A percentile compares a stretch with the other conserved stretches of the same genome.
Evolutionary conservation across 2,797 vertebrate genomes (phyloP).

Genomic region (Merluccius polli): DNA sequence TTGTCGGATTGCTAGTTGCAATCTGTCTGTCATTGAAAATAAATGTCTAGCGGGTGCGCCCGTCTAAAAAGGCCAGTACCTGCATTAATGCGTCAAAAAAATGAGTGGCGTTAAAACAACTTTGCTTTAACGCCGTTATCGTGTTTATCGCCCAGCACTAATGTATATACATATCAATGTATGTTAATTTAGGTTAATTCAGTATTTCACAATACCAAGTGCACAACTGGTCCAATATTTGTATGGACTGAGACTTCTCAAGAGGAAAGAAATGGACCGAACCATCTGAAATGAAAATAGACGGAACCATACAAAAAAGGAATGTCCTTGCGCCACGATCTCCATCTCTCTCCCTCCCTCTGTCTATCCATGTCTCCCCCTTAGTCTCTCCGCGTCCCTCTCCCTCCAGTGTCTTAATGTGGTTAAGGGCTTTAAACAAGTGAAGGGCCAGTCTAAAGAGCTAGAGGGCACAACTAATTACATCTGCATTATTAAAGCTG

Average conservation of each 20-base stretch:
- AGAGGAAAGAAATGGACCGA: background rate
- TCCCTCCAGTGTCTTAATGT: constrained; percentile 44
- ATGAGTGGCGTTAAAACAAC: too few relatives aligned
- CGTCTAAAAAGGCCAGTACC: too few relatives aligned
- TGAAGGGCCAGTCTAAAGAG: constrained; percentile 52
- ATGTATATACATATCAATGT: background rate
- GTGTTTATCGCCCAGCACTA: too few relatives aligned
- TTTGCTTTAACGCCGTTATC: too few relatives aligned
- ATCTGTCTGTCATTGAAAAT: too few relatives aligned
- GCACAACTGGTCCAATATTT: background rate
- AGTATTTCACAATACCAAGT: too few relatives aligned
- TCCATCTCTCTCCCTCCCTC: background rate
- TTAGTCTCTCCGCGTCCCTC: constrained; percentile 10
- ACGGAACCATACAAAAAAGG: too few relatives aligned
- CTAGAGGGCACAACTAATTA: constrained; percentile 63
- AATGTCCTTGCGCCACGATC: background rate
- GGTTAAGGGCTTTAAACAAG: constrained; percentile 57
- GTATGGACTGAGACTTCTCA: background rate
- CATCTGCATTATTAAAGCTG: constrained; percentile 76
- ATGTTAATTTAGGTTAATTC: background rate
- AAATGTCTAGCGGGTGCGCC: too few relatives aligned
- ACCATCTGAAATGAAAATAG: background rate
- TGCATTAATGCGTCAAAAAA: too few relatives aligned
- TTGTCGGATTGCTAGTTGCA: too few relatives aligned
- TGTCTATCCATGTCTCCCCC: background rate